Base-by-base conservation (phyloP, 2,113 vertebrate genomes). In the Sylvia atricapilla region DNA sequence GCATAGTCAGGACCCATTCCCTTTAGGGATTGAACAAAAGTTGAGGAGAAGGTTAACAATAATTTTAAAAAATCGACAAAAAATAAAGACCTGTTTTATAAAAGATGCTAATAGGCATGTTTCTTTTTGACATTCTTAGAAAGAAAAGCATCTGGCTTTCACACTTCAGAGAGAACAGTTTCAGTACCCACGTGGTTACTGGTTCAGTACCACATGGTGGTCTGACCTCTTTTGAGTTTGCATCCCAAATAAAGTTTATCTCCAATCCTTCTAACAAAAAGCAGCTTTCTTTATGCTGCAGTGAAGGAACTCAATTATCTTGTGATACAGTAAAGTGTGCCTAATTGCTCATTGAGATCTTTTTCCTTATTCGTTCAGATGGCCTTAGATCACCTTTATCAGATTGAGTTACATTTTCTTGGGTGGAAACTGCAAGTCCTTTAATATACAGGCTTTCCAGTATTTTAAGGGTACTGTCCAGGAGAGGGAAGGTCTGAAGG, bases 331-430 rank as follows among this genome's bases (percentile, higher is more conserved):
- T 76, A 82, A 96, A 94, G 74, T 92, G 90, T 64, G 44, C 80
- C 63, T 94, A 82, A 66, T 91, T 47, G 31, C 90, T 94, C 93
- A 93, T 66, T 17, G n/a, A 95, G 73, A 19, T 56, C 59, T 41
- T 95, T 94, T 96, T 88, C n/a, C 81, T 59, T 68, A 84, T 82
- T 96, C n/a, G 47, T 94, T 97, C 82, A 83, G 24, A 60, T 96
- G 80, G 82, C 74, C 78, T 89, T 58, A 52, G 37, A 37, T 84
- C 80, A 93, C 77, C 82, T 95, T 87, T 95, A 84, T 47, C 4
- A 5, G 50, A 95, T 89, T 87, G 35, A 95, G 79, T 76, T 96
- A 82, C 22, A 56, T 77, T 94, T 94, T 96, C 78, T 95, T 46
- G 68, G n/a, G n/a, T 83, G n/a, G 28, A 96, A 93, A 50, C 35